These are phyloP conservation scores for Perca fluviatilis DNA, from an alignment of 2,113 vertebrate species.

Conservation along the genomic window DNA sequence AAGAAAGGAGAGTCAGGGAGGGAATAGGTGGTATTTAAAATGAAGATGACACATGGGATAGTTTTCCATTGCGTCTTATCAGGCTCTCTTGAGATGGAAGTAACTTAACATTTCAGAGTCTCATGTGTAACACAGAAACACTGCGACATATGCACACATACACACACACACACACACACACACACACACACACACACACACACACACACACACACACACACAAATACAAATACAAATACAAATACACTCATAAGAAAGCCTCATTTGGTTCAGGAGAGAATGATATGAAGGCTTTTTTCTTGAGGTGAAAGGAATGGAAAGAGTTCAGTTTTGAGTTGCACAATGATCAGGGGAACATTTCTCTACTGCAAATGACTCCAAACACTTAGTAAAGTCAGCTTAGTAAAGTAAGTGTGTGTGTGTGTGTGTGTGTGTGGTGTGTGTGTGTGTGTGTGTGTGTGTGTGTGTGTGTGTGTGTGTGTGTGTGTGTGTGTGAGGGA, in stretches of 20 bases:
- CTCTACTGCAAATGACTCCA: slow-evolving; percentile 43
- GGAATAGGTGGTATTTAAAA: slow-evolving; percentile 71
- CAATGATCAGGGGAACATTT: slow-evolving; percentile 57
- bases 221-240: slow-evolving; percentile 3
- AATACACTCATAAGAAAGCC: slow-evolving; percentile 18
- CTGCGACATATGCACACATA: slow-evolving; percentile 16
- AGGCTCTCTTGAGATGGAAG: slow-evolving; percentile 60
- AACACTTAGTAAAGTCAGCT: neutral
- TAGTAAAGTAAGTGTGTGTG: slow-evolving; percentile 11
- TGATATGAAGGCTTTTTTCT: slow-evolving; percentile 53
- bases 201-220: slow-evolving; percentile 21
- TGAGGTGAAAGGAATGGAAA: slow-evolving; percentile 48
- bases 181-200: neutral
- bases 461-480: slow-evolving; percentile 18
- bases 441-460: neutral
- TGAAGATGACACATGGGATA: slow-evolving; percentile 69
- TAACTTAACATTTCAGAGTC: slow-evolving; percentile 68
- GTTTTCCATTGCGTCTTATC: slow-evolving; percentile 55
- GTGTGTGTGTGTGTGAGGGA: neutral
- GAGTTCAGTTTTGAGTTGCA: slow-evolving; percentile 57
- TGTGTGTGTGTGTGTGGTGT: slow-evolving; percentile 6
- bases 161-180: slow-evolving; percentile 14
- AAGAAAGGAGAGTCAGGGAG: slow-evolving; percentile 49
- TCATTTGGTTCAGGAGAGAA: slow-evolving; percentile 52
- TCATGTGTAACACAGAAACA: slow-evolving; percentile 42